Base-by-base conservation (phyloP, 1,140 invertebrate species). In the Aphelenchoides avenae region DNA sequence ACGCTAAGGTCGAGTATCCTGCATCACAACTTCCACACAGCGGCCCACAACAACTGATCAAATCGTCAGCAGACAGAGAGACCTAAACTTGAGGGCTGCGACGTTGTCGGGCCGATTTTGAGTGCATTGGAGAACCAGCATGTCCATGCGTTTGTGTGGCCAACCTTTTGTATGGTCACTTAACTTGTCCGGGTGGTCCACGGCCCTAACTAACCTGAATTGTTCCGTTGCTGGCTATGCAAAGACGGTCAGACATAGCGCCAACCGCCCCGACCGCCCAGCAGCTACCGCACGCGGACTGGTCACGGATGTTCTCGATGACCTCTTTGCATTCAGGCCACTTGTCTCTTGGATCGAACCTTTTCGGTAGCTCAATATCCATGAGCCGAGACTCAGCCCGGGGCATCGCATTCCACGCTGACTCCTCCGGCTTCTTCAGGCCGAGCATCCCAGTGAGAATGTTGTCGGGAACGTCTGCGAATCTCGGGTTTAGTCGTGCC, bases 181-280 rank as follows among this genome's bases (percentile, higher is more conserved):
- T n/a, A n/a, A n/a, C n/a, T n/a, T n/a, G n/a, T n/a, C n/a, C n/a
- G n/a, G n/a, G n/a, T n/a, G n/a, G n/a, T n/a, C n/a, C n/a, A n/a
- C n/a, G n/a, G n/a, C n/a, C n/a, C n/a, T n/a, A n/a, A n/a, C n/a
- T 31, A 11, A 11, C 11, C 70, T 89, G 83, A 4, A 81, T 68
- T 26, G 82, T 83, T 18, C 84, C 88, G 26, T 86, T 83, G 0
- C 86, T 87, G 61, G 87, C 85, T 61, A 91, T 90, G 77, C 91
- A 94, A 34, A 82, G 82, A 42, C 90, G 81, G 78, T 94, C 91
- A 11, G 88, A 88, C 85, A 93, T 92, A 1, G 47, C 30, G 36
- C 27, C 39, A 2, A 49, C 49, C 1, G 15, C 42, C 9, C 36
- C 44, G 18, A 33, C 54, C 6, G 78, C 79, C 13, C 78, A 81